Evolutionary conservation across 2,113 vertebrate genomes (phyloP).

Genomic region (Indicator indicator): DNA sequence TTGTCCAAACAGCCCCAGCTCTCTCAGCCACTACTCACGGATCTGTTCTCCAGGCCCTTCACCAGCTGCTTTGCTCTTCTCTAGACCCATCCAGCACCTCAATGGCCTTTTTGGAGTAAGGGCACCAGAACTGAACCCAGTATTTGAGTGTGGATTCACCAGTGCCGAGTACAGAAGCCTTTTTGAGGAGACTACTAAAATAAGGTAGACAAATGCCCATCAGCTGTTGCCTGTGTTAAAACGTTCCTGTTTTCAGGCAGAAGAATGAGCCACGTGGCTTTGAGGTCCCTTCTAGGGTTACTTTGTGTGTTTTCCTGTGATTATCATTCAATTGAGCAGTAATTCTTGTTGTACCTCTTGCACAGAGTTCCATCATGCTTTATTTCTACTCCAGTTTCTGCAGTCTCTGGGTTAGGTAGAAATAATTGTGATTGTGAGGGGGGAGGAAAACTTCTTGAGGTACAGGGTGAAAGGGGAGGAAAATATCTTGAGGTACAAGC

Average conservation of each 20-base stretch:
- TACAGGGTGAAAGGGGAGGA: fast-evolving
- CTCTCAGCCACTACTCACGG: too few relatives aligned
- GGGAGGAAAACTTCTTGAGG: background rate
- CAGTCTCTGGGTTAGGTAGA: background rate
- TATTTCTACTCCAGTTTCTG: background rate
- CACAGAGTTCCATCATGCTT: background rate
- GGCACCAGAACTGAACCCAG: too few relatives aligned
- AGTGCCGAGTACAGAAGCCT: background rate
- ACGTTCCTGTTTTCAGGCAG: background rate
- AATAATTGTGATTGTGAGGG: background rate
- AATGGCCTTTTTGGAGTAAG: too few relatives aligned
- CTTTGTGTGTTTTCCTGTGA: background rate
- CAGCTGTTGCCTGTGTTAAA: background rate
- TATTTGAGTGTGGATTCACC: too few relatives aligned
- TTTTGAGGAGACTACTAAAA: background rate
- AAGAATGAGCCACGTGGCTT: background rate
- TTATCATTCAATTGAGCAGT: background rate
- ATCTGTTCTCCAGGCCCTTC: too few relatives aligned
- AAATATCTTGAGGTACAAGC: background rate
- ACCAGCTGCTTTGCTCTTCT: too few relatives aligned
- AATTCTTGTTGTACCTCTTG: background rate
- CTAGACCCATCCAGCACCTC: too few relatives aligned
- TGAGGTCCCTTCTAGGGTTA: background rate
- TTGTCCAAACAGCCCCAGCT: too few relatives aligned
- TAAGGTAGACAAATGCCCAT: background rate